These are phyloP conservation scores for Heterochromis multidens DNA, from an alignment of 2,113 vertebrate genomes.

Conservation along the genomic window DNA sequence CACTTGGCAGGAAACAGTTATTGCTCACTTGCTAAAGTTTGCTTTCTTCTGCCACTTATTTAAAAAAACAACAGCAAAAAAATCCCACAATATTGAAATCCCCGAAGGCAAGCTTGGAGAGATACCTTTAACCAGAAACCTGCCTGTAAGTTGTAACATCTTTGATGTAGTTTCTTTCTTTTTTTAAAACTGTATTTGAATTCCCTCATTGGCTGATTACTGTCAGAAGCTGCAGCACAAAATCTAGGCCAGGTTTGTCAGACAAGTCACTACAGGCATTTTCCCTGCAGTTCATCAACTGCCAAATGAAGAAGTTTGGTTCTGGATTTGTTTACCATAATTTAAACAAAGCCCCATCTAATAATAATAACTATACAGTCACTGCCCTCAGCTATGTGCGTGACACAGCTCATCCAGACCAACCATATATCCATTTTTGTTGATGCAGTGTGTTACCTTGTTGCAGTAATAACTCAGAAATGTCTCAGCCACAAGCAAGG, in stretches of 20 bases:
- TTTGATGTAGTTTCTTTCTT: neutral
- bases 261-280: neutral
- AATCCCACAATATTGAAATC: neutral
- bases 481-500: too few relatives aligned
- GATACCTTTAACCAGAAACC: conserved; percentile 2
- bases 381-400: neutral
- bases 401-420: too few relatives aligned
- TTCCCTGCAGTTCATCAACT: neutral
- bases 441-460: too few relatives aligned
- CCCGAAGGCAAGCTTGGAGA: neutral
- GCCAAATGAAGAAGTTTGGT: neutral
- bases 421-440: too few relatives aligned
- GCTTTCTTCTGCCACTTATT: neutral
- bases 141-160: neutral
- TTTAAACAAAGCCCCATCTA: neutral
- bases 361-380: neutral
- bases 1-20: neutral
- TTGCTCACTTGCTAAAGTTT: neutral
- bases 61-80: neutral
- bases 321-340: neutral
- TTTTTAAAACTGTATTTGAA: neutral
- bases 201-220: conserved; percentile 38
- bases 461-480: too few relatives aligned
- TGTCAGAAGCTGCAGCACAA: neutral
- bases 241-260: conserved; percentile 33